Evolutionary conservation across 30 jellyfish, hydroid and myxozoan genomes (phyloP).

Genomic region (Haliclystus octoradiatus): DNA sequence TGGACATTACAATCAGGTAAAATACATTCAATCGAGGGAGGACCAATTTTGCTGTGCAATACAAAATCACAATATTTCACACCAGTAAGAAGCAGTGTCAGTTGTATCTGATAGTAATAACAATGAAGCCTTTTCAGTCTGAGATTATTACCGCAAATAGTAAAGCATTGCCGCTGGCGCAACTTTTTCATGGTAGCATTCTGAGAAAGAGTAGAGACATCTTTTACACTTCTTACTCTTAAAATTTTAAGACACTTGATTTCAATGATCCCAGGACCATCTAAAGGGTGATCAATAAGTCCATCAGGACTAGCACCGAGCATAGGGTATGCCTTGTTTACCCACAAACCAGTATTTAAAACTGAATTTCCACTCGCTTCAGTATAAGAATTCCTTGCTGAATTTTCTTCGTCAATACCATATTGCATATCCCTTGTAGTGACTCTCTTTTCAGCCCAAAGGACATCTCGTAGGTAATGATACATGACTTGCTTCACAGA

Average conservation of each 20-base stretch:
- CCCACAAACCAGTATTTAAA: not conserved
- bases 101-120: constrained; percentile 48
- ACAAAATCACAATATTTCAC: constrained; percentile 56
- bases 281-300: not conserved
- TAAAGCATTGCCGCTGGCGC: constrained; percentile 38
- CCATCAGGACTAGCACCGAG: constrained; percentile 1
- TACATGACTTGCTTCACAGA: not conserved
- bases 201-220: not conserved
- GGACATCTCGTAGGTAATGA: not conserved
- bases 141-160: constrained; percentile 8
- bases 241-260: not conserved
- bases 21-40: constrained; percentile 46
- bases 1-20: constrained; percentile 19
- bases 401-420: not conserved
- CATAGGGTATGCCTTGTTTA: too few species aligned
- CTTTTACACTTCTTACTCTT: not conserved
- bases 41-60: constrained; percentile 31
- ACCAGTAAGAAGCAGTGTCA: constrained; percentile 42
- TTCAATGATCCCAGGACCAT: not conserved
- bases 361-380: not conserved
- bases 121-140: constrained; percentile 20
- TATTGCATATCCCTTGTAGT: not conserved
- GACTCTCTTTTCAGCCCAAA: not conserved
- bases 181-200: not conserved
- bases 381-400: not conserved